These are phyloP conservation scores for Metopolophium dirhodum DNA, from an alignment of 1,140 invertebrate species.

Conservation along the genomic window DNA sequence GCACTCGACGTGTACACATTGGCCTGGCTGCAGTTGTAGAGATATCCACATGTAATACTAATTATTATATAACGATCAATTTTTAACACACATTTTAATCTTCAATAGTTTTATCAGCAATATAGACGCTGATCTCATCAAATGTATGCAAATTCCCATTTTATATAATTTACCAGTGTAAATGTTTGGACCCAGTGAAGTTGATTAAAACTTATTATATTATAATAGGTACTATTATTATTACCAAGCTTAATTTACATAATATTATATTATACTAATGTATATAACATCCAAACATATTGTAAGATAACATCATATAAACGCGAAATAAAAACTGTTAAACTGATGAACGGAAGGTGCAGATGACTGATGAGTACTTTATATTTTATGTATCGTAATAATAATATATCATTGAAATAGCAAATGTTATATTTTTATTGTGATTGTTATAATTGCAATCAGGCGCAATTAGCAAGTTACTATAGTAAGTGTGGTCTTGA, in stretches of 20 bases:
- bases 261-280: neutral
- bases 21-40: too few species aligned
- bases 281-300: neutral
- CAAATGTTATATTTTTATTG: neutral
- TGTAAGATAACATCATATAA: neutral
- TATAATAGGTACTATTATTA: neutral
- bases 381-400: too few species aligned
- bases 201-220: neutral
- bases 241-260: neutral
- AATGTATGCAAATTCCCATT: neutral
- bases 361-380: too few species aligned
- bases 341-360: too few species aligned
- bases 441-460: neutral
- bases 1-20: too few species aligned
- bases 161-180: neutral
- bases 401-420: neutral
- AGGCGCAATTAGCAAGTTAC: neutral
- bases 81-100: too few species aligned
- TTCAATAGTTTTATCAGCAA: neutral
- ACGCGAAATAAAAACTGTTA: neutral
- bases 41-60: too few species aligned
- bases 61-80: too few species aligned
- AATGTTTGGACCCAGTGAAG: neutral
- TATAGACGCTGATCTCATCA: neutral
- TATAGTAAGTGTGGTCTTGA: neutral